Evolutionary conservation across 2,888 invertebrate genomes (phyloP), one percentile per base, ranked within the genome.

Genomic region (Oeneis ivallda): DNA sequence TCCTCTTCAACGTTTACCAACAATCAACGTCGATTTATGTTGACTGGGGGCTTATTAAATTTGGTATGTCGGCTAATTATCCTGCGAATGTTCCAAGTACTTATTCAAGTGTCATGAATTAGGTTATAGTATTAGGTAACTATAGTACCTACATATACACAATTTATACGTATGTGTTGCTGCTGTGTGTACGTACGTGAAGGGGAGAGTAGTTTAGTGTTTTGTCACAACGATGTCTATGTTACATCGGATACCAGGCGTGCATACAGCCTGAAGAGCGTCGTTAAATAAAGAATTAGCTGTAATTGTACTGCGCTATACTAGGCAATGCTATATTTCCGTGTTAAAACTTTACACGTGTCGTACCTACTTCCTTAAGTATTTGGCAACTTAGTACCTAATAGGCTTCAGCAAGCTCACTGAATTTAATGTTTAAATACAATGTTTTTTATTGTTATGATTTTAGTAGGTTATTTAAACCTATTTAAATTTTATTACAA

Each of bases 41-140:
- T 82, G 83, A 81, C 80, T 82, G 81, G 81, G 78, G 77, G 83
- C 82, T 86, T 87, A 89, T 88, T 89, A 91, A 85, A 86, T 86
- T 85, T 78, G 90, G 89, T 84, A 90, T 89, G 86, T 82, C 77
- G 80, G 82, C 74, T 90, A 87, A 91, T 89, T 88, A 88, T 79
- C 89, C 91, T 89, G 91, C 72, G 86, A 89, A 91, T 89, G 84
- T 87, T 83, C 78, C 80, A 85, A 88, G 84, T 84, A 85, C 84
- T 85, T 75, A 82, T 78, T 89, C 81, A 86, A 88, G 87, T 84
- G 76, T 80, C 82, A 83, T 84, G 79, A 80, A 87, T 87, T 87
- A 85, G 79, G 71, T 72, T 72, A 71, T 76, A 52, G 15, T 62
- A 49, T 49, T 60, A 74, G 73, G 19, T 39, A 69, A 65, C 70